phyloP scores from a whole-genome alignment of 2,888 invertebrate species.

The Lithophane socia region DNA sequence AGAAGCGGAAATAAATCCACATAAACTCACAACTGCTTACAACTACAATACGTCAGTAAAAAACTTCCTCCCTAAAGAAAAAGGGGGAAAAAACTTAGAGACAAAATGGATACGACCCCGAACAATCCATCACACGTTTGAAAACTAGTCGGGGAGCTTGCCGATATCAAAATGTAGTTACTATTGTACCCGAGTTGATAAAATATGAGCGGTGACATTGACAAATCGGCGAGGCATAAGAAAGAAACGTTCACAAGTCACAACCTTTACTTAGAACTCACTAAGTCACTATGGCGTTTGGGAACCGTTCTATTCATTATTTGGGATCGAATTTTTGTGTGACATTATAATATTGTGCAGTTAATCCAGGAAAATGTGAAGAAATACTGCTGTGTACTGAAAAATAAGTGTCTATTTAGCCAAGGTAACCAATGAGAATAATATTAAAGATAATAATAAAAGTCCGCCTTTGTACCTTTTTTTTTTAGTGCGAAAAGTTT shows the following conservation, averaged over 20 bases:
- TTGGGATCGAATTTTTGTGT: conserved; percentile 6
- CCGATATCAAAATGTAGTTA: conserved; percentile 89
- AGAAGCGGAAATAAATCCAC: conserved; percentile 67
- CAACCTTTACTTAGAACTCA: conserved; percentile 45
- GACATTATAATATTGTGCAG: neutral
- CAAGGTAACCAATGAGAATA: neutral
- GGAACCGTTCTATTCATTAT: conserved; percentile 21
- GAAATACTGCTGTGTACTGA: neutral
- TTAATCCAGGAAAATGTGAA: neutral
- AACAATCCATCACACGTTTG: conserved; percentile 85
- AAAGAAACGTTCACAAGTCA: conserved; percentile 65
- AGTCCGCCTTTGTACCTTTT: no score
- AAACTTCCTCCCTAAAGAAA: conserved; percentile 63
- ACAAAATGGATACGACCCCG: conserved; percentile 77
- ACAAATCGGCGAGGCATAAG: conserved; percentile 79
- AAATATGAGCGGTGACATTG: conserved; percentile 89
- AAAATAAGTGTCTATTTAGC: neutral
- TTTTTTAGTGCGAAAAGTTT: no score
- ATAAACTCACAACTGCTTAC: conserved; percentile 67
- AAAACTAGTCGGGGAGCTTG: conserved; percentile 80
- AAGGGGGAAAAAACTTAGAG: conserved; percentile 68
- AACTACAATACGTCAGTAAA: conserved; percentile 71
- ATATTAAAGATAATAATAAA: neutral
- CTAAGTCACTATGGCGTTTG: conserved; percentile 22
- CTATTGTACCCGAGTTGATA: conserved; percentile 87